These are phyloP conservation scores for Darevskia nairensis DNA, from an alignment of 2,797 vertebrate genomes.

Conservation along the genomic window DNA sequence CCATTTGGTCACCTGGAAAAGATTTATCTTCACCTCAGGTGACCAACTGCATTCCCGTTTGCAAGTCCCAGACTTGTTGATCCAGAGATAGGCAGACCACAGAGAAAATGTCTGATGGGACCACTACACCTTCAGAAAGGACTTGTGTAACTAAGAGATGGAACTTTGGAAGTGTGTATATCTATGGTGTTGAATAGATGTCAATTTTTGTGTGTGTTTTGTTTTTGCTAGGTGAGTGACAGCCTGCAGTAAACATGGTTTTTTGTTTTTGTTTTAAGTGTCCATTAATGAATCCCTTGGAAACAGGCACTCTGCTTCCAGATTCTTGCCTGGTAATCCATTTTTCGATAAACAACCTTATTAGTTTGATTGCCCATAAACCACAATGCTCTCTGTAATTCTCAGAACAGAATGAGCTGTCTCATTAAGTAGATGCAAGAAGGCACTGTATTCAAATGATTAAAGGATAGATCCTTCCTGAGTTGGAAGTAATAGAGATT, in stretches of 20 bases:
- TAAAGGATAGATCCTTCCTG: constrained; percentile 2
- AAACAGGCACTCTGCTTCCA: not conserved
- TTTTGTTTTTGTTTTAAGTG: no score
- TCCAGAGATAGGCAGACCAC: not conserved
- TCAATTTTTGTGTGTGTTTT: no score
- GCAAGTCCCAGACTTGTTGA: not conserved
- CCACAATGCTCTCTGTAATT: not conserved
- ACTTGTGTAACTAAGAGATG: not conserved
- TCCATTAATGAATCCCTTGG: not conserved
- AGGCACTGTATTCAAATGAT: not conserved
- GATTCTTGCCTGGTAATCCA: not conserved
- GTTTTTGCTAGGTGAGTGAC: not conserved
- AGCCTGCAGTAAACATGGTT: not conserved
- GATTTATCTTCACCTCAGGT: no score
- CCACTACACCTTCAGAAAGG: not conserved
- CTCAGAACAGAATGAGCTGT: not conserved
- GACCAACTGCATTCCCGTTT: no score
- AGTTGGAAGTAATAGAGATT: not conserved
- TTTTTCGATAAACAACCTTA: constrained; percentile 11
- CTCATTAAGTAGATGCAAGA: constrained; percentile 27
- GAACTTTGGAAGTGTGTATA: not conserved
- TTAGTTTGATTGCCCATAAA: not conserved
- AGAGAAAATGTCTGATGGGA: not conserved
- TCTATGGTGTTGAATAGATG: no score
- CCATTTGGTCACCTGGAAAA: no score